Base-by-base conservation (phyloP, 2,797 vertebrate species). In the Parauchenoglanis ngamensis region DNA sequence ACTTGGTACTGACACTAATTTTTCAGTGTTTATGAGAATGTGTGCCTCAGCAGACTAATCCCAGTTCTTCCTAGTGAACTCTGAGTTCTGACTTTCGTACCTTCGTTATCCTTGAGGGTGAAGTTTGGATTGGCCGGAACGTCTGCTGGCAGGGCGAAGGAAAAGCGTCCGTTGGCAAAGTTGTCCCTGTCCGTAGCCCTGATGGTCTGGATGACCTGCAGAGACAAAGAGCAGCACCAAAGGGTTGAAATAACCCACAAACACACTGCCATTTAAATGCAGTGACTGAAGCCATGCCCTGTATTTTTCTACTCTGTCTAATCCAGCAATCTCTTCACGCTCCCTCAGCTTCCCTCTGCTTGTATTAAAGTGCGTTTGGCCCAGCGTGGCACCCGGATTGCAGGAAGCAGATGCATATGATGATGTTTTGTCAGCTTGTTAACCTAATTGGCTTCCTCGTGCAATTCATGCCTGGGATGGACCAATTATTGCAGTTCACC, bases 101-200 rank as follows among this genome's bases (percentile, higher is more conserved):
- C 97, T 97, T 97, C 96, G 86, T 98, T 98, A 91, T 98, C 97
- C 93, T 96, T 97, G 85, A 98, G 86, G 11, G 97, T 97, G 93
- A 98, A 98, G 92, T 98, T 98, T 40, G 96, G 96, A 90, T 97
- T 97, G 72, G 92, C 61, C 56, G 95, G 91, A 85, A 95, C 92
- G 28, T 92, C 95, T 77, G 95, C 94, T 88, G 96, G 95, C 61
- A 97, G 91, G 78, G 95, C 95, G 91, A 97, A 98, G 92, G 95
- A 95, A 92, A 98, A 98, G 86, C 94, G 94, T 4, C 97, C 97
- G 88, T 98, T 98, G 89, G 96, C 96, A 91, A 97, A 96, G 92
- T 96, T 95, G 91, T 98, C 97, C 92, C 94, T 96, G 93, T 98
- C 97, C 25, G 91, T 95, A 75, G 97, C 97, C 88, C 93, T 94